Evolutionary conservation across 2,113 vertebrate genomes (phyloP), one percentile per base, ranked within the genome.

Genomic region (Dicrurus megarhynchus): DNA sequence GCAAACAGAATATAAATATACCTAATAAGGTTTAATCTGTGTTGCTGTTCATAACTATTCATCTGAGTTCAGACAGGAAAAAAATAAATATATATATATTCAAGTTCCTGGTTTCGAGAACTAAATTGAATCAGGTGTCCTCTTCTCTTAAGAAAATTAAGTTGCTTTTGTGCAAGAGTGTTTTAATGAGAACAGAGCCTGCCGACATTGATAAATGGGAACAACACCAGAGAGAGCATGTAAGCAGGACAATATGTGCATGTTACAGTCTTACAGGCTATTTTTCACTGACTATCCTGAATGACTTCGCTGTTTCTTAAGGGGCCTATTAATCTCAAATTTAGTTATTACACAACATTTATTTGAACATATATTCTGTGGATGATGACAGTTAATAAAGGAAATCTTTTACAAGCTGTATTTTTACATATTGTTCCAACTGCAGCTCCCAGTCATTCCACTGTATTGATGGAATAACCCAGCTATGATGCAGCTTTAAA

Each of bases 51-150:
- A 90, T 97, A 98, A 97, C 98, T 98, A 98, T 98, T 98, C 98
- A 98, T 98, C 97, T 97, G 97, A 97, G 97, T 97, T 97, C 80
- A 94, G 88, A 94, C 64, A 75, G 86, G 93, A 85, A 94, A 95
- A 97, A 96, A 97, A 84, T 97, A 8, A 49, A 98, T 85, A 98
- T 98, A 98, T 94, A 98, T 98, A 98, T 89, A 98, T 98, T 98
- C 97, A 94, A 95, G 96, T 97, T 98, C 91, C 95, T 93, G 96
- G 97, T 98, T 99, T 98, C 97, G 70, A 98, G 95, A 78, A 82
- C 95, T 97, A 99, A 99, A 99, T 99, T 99, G 99, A 99, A 99
- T 99, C 99, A 99, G 98, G 99, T 99, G 99, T 99, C 99, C 99
- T 98, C 98, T 99, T 98, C 98, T 99, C 98, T 99, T 99, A 99